Percentiles rank a stretch among this genome's conserved stretches.
phyloP scores from a whole-genome alignment of 2,888 invertebrate genomes.

The Xanthorhoe spadicearia region DNA sequence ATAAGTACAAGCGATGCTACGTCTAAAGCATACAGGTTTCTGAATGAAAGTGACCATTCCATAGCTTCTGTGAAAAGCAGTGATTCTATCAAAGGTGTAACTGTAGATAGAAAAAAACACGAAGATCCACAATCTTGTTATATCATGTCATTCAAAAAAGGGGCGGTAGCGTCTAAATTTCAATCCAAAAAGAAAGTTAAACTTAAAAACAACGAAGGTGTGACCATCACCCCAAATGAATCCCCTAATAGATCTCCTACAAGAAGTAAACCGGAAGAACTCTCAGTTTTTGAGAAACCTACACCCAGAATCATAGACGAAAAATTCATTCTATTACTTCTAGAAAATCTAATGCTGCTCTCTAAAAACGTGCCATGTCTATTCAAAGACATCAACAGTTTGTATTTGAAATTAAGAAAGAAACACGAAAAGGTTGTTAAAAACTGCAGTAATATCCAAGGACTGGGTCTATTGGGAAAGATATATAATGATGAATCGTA shows the following conservation, averaged over 20 bases:
- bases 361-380: constrained; percentile 62
- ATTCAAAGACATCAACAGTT: constrained; percentile 65
- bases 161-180: constrained; percentile 42
- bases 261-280: constrained; percentile 43
- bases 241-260: constrained; percentile 30
- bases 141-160: constrained; percentile 61
- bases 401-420: constrained; percentile 62
- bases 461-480: constrained; percentile 65
- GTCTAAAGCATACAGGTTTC: constrained; percentile 54
- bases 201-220: constrained; percentile 42
- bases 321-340: constrained; percentile 65
- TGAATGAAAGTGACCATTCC: constrained; percentile 53
- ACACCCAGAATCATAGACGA: constrained; percentile 66
- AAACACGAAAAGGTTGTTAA: constrained; percentile 59
- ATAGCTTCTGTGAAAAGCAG: constrained; percentile 52
- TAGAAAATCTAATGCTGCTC: constrained; percentile 66
- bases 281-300: constrained; percentile 55
- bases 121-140: constrained; percentile 60
- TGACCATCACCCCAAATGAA: constrained; percentile 33
- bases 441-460: constrained; percentile 51
- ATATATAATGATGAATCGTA: constrained; percentile 61
- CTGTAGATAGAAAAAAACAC: constrained; percentile 39
- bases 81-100: constrained; percentile 42
- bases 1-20: constrained; percentile 59
- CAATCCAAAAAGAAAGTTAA: constrained; percentile 49